Evolutionary conservation across 2,797 vertebrate genomes (phyloP), one percentile per base, ranked within the genome.

Genomic region (Sebastes aleutianus): DNA sequence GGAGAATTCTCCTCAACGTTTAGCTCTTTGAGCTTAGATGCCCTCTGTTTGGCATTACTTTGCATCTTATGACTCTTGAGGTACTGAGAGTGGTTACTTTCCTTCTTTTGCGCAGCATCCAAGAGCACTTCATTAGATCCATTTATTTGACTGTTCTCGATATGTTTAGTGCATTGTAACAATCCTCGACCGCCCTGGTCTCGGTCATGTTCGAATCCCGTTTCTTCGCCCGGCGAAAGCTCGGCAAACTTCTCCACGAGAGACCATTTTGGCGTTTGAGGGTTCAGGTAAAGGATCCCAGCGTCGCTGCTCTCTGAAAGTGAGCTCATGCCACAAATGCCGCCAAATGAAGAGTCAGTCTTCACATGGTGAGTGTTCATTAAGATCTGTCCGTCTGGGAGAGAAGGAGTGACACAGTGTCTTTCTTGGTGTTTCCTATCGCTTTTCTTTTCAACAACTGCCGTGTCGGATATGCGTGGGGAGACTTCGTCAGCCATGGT

Each of bases 211-310:
- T 56, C 22, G 7, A 57, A 39, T 67, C 22, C 50, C 1, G 12
- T 57, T 20, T 85, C 82, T 18, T 85, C 79, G 18, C 11, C 74
- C 0, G 85, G 71, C 20, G 85, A 89, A 56, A 90, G 84, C 24
- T 89, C 86, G 3, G 87, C 79, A 74, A 90, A 91, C 87, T 71
- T 93, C 56, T 94, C 85, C 4, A 85, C 82, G 1, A 93, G 87
- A 39, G 58, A 88, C 83, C 85, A 90, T 10, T 76, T 91, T 32
- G 90, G 85, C 14, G 92, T 89, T 79, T 85, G 91, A 68, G 93
- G 93, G 71, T 94, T 93, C 31, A 93, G 70, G 67, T 90, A 94
- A 63, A 94, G 70, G 62, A 90, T 70, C 43, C 74, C 90, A 58
- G 58, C 26, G 14, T 90, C 87, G 22, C n/a, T 36, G 67, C 66